Percentiles rank a stretch among this genome's conserved stretches.
These are phyloP conservation scores for Xerus inauris DNA, from an alignment of 2,113 vertebrate genomes.

Conservation along the genomic window DNA sequence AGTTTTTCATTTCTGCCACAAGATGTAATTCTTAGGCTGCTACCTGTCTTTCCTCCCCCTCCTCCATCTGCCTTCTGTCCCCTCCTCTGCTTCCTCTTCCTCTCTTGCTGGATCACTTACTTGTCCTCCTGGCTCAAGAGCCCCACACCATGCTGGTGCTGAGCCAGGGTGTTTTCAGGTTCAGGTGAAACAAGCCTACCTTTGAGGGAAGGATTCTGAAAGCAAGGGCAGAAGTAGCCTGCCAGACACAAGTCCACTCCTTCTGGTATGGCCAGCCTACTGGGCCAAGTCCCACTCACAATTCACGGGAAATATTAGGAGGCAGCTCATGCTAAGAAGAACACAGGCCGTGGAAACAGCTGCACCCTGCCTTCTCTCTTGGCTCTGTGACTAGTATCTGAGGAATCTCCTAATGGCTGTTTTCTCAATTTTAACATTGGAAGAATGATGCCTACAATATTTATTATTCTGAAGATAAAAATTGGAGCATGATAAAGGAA, in stretches of 20 bases:
- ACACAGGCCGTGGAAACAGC: not conserved
- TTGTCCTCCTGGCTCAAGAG: constrained; percentile 7
- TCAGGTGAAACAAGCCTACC: constrained; percentile 27
- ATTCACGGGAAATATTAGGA: not conserved
- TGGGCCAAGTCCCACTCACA: not conserved
- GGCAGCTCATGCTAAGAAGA: not conserved
- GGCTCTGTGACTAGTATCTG: not conserved
- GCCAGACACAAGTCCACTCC: not conserved
- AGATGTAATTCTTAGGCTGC: not conserved
- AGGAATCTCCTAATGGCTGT: not conserved
- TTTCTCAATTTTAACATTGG: not conserved
- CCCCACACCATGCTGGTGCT: not conserved
- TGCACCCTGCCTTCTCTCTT: not conserved
- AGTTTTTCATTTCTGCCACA: not conserved
- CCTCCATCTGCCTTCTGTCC: too few relatives aligned
- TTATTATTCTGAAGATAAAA: not conserved
- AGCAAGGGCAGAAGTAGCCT: not conserved
- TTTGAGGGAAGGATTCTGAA: not conserved
- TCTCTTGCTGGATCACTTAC: not conserved
- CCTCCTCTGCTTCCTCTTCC: not conserved
- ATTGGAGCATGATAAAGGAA: not conserved
- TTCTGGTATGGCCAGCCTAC: rapidly evolving
- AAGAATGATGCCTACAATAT: not conserved
- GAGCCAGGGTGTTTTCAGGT: not conserved
- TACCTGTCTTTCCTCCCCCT: not conserved